A percentile compares a stretch with the other conserved stretches of the same genome.
Evolutionary conservation across 2,797 vertebrate species (phyloP).

Genomic region (Microhierax caerulescens): DNA sequence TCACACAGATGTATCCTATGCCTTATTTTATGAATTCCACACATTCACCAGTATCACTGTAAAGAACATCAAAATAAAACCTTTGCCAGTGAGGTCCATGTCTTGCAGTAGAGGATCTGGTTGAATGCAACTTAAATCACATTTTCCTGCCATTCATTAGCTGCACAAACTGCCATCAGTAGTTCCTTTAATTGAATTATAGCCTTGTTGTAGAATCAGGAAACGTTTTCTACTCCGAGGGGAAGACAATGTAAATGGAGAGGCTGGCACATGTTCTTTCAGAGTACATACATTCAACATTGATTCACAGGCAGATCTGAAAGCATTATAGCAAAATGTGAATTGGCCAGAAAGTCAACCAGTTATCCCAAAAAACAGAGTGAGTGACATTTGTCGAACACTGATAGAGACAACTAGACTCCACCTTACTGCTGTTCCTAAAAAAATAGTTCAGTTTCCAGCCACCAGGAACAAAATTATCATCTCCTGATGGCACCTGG

Average conservation of each 20-base stretch:
- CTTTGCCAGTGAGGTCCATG: neutral
- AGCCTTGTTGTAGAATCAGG: neutral
- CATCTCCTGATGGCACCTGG: neutral
- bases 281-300: fast-evolving
- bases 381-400: neutral
- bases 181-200: conserved; percentile 35
- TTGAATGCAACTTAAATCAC: neutral
- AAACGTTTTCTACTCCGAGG: neutral
- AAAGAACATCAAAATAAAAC: neutral
- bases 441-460: neutral
- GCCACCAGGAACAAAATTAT: neutral
- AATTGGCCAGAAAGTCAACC: neutral
- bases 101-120: neutral
- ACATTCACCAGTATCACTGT: neutral
- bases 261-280: neutral
- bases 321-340: neutral
- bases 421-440: neutral
- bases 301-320: neutral
- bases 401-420: neutral
- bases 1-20: conserved; percentile 26
- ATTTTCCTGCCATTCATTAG: conserved; percentile 29
- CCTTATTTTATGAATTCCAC: neutral
- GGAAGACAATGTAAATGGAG: neutral
- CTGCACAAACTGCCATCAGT: neutral
- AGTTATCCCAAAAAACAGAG: neutral